Evolutionary conservation across 2,797 vertebrate genomes (phyloP).

Genomic region (Hippoglossus hippoglossus): DNA sequence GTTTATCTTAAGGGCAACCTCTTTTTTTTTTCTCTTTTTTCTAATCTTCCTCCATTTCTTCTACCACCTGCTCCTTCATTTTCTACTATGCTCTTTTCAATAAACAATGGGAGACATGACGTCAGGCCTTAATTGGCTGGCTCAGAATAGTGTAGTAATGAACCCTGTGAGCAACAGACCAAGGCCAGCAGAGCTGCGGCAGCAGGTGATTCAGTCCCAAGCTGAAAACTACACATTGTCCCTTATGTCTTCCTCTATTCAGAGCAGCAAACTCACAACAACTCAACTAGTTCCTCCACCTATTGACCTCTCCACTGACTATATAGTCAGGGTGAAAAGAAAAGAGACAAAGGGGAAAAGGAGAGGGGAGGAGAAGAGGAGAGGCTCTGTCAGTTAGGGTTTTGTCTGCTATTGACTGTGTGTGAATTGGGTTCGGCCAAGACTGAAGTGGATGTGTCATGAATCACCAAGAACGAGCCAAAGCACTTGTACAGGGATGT

Average conservation of each 20-base stretch:
- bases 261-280: not conserved
- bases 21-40: conserved; percentile 6
- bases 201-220: conserved; percentile 7
- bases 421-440: conserved; percentile 46
- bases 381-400: conserved; percentile 37
- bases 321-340: conserved; percentile 19
- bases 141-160: conserved; percentile 18
- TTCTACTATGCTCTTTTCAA: not conserved
- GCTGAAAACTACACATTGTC: not conserved
- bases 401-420: conserved; percentile 59
- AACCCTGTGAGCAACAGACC: conserved; percentile 13
- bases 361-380: conserved; percentile 40
- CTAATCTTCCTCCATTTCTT: conserved; percentile 33
- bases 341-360: conserved; percentile 34
- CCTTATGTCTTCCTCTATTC: not conserved
- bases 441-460: conserved; percentile 29
- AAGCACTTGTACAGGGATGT: not conserved
- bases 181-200: not conserved
- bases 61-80: conserved; percentile 56
- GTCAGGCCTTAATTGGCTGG: conserved; percentile 9
- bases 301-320: conserved; percentile 13
- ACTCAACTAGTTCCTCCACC: not conserved
- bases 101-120: conserved; percentile 9
- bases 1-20: conserved; percentile 28
- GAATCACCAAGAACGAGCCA: conserved; percentile 22